Conservation (phyloP, 2,113 vertebrate genomes). For the Syngnathus floridae region DNA sequence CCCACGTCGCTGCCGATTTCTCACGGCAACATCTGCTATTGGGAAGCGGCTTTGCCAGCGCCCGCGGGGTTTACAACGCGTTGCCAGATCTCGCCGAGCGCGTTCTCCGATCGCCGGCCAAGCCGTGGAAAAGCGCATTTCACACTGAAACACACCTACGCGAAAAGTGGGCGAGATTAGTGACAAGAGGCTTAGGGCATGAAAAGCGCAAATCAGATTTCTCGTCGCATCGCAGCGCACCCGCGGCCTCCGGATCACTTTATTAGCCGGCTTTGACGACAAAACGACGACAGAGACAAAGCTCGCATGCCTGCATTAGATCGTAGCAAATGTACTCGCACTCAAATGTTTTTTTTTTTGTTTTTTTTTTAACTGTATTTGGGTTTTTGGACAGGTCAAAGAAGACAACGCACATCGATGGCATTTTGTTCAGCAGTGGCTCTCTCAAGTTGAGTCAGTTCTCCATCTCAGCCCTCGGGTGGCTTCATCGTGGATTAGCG, state of each 20-base stretch:
- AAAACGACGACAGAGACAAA: conserved; percentile 1
- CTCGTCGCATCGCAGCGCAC: conserved; percentile 33
- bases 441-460: not conserved
- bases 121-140: conserved; percentile 50
- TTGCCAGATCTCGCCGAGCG: conserved; percentile 39
- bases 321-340: too few species aligned
- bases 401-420: too few species aligned
- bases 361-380: too few species aligned
- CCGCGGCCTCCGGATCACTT: conserved; percentile 16
- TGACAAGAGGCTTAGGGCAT: conserved; percentile 58
- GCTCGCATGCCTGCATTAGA: conserved; percentile 7
- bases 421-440: not conserved
- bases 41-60: conserved; percentile 32
- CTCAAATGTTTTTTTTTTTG: too few species aligned
- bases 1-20: conserved; percentile 22
- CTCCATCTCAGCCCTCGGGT: not conserved
- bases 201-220: conserved; percentile 55
- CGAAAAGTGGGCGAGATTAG: conserved; percentile 54
- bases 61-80: conserved; percentile 17
- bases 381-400: too few species aligned
- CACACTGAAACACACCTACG: conserved; percentile 59
- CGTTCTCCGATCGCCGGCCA: conserved; percentile 31
- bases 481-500: conserved; percentile 19
- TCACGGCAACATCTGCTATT: conserved; percentile 24
- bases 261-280: conserved; percentile 29